A percentile compares a stretch with the other conserved stretches of the same genome.
These are phyloP conservation scores for Actenoides lindsayi DNA, from an alignment of 2,113 vertebrate species.

Conservation along the genomic window DNA sequence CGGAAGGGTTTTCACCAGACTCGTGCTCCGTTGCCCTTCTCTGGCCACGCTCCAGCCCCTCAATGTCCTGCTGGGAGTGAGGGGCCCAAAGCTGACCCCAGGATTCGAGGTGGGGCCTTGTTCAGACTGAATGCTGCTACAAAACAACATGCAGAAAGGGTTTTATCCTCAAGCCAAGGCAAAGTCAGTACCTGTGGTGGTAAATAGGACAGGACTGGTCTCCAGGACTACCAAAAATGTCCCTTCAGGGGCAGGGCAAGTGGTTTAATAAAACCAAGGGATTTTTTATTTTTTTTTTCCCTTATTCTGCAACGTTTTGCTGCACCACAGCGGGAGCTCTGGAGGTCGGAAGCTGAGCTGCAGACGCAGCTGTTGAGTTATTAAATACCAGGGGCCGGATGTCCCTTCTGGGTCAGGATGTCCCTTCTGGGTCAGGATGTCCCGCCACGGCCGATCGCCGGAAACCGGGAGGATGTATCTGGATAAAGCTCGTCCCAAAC, in stretches of 20 bases:
- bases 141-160: background rate
- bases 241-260: background rate
- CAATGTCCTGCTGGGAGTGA: background rate
- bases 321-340: background rate
- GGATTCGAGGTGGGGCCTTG: background rate
- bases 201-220: background rate
- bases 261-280: background rate
- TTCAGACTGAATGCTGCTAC: background rate
- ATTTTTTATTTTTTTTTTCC: background rate
- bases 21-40: background rate
- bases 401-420: background rate
- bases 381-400: background rate
- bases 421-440: background rate
- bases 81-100: background rate
- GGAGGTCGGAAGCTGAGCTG: background rate
- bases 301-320: background rate
- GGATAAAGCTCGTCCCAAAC: background rate
- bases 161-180: background rate
- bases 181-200: background rate
- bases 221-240: background rate
- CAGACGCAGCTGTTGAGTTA: background rate
- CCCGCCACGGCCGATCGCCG: fast-evolving
- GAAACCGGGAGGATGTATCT: background rate
- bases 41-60: background rate
- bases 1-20: too few species aligned